Evolutionary conservation across 2,797 vertebrate genomes (phyloP), one percentile per base, ranked within the genome.

Genomic region (Pipistrellus pygmaeus): DNA sequence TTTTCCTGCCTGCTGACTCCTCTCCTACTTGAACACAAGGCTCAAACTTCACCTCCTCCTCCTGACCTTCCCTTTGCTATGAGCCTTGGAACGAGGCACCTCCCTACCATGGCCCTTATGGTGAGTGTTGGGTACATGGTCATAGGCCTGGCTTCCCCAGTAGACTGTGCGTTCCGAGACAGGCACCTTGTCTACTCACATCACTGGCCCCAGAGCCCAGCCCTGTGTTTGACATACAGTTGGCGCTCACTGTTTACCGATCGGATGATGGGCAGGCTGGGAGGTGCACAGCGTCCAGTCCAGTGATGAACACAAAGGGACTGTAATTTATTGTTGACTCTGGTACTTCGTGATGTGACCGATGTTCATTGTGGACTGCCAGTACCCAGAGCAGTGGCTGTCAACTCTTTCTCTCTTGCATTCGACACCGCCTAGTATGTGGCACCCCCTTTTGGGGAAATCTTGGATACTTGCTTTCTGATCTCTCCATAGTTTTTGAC

Each of bases 11-110:
- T 69, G 38, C 62, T 73, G 25, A 25, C 25, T 12, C 80, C 32
- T 8, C 10, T 48, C 27, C 32, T 57, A 0, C 53, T 62, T 17
- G 48, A 8, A 41, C 44, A 13, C 11, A 35, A 73, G 69, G 25
- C 46, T 71, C 46, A 60, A 8, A 20, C 15, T n/a, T 55, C 69
- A 1, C 68, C n/a, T n/a, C n/a, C 57, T 78, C 38, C 6, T 20
- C 23, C n/a, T 35, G 32, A 35, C 44, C 25, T 18, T 38, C 23
- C 25, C 21, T 71, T 55, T 27, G 46, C 41, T 18, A 1, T 3
- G 30, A 14, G 8, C 23, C 7, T 1, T 5, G 35, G 21, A 38
- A 27, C 57, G 0, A 0, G 75, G 60, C 27, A 32, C 17, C 4
- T 27, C 7, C 5, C 27, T 35, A 35, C 10, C 21, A 1, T 44